These are phyloP conservation scores for Bembecia ichneumoniformis DNA, from an alignment of 2,888 invertebrate species.

Conservation along the genomic window DNA sequence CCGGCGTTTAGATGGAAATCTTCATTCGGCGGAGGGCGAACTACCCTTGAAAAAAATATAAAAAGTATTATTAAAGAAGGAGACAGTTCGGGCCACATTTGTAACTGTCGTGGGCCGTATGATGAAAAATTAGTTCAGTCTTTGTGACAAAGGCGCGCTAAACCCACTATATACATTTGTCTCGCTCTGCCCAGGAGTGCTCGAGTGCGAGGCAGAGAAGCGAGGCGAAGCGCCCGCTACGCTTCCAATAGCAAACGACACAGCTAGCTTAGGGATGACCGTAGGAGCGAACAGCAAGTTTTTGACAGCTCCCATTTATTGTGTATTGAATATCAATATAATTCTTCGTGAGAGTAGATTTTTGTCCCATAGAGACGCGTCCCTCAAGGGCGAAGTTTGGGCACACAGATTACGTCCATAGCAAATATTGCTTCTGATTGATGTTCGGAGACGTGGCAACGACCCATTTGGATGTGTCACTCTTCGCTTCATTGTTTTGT, in stretches of 20 bases:
- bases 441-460: conserved; percentile 33
- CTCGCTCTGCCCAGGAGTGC: conserved; percentile 35
- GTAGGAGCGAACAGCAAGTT: conserved; percentile 73
- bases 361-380: conserved; percentile 59
- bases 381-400: conserved; percentile 57
- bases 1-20: conserved; percentile 57
- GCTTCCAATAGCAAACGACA: conserved; percentile 71
- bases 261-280: conserved; percentile 73
- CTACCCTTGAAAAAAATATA: conserved; percentile 67
- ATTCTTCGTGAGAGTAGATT: conserved; percentile 70
- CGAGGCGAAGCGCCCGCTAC: conserved; percentile 38
- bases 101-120: conserved; percentile 72
- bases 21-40: conserved; percentile 59
- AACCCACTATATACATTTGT: conserved; percentile 56
- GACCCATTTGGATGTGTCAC: conserved; percentile 27
- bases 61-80: conserved; percentile 74
- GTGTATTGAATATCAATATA: conserved; percentile 74
- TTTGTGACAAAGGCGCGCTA: conserved; percentile 69
- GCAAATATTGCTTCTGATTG: conserved; percentile 66
- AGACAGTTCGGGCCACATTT: conserved; percentile 72
- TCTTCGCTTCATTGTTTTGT: conserved; percentile 36
- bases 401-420: conserved; percentile 65
- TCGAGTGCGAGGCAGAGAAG: conserved; percentile 15
- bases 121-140: conserved; percentile 74
- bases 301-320: conserved; percentile 72